Evolutionary conservation across 2,113 vertebrate species (phyloP), one percentile per base, ranked within the genome.

Genomic region (Psophia crepitans): DNA sequence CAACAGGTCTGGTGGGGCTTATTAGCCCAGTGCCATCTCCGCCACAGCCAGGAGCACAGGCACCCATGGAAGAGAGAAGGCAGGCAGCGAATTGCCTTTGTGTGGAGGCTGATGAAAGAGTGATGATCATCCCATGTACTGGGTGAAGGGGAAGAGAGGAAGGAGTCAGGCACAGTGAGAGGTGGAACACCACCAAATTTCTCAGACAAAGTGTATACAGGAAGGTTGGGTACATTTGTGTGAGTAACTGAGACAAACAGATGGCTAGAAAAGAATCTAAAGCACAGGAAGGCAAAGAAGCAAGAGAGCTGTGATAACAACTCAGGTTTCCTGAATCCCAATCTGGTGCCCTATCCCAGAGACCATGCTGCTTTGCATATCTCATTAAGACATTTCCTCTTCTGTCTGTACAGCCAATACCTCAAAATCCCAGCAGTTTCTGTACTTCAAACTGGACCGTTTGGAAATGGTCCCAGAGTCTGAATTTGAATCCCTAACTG

Each of bases 221-320:
- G 69, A 87, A 96, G 93, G 70, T 28, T 96, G 91, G 48, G 93
- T 93, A 96, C 87, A 73, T 28, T 32, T 43, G 87, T 93, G 71
- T 93, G 90, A 96, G 57, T 84, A 93, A 94, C 60, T 37, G 39
- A 90, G 83, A 88, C 82, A 94, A 92, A 66, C 96, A 96, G 97
- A 97, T 97, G 97, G 95, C 69, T 66, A 70, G 71, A 76, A 95
- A 60, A 39, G 90, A 94, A 51, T 88, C 68, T 86, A 71, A 94
- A 86, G 85, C 63, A 70, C 75, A 90, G 1, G 5, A 44, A 90
- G 71, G 68, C 82, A 95, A 84, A 91, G 77, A 79, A 95, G 82
- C 51, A 84, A 33, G 66, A 94, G 71, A 82, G 64, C 88, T 96
- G 60, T 66, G 85, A 84, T 84, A 89, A 90, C 51, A 71, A 53